Conservation (phyloP, 2,113 vertebrate species). For the Ornithorhynchus anatinus region DNA sequence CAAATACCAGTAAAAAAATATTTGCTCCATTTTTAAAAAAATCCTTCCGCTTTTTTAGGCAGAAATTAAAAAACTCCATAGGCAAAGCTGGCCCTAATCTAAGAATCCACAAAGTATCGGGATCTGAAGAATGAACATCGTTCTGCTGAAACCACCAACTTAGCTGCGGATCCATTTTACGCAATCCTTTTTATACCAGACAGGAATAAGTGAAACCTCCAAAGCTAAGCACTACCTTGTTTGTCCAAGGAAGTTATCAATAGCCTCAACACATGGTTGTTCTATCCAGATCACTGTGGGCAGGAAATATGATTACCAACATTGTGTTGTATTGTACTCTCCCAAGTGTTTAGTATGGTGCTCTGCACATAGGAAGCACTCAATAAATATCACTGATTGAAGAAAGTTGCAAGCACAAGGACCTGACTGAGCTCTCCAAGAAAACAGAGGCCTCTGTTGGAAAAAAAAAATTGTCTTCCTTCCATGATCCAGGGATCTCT, state of each 20-base stretch:
- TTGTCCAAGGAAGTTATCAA: constrained; percentile 42
- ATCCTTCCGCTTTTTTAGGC: too few relatives aligned
- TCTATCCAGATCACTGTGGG: constrained; percentile 52
- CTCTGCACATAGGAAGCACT: too few relatives aligned
- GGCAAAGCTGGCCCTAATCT: too few relatives aligned
- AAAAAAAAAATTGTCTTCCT: constrained; percentile 55
- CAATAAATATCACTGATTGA: too few relatives aligned
- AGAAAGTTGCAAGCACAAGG: constrained; percentile 52
- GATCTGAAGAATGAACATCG: too few relatives aligned
- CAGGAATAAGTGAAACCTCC: constrained; percentile 52
- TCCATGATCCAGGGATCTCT: constrained; percentile 46
- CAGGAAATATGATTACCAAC: too few relatives aligned
- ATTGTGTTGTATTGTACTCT: too few relatives aligned
- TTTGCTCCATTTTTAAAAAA: too few relatives aligned
- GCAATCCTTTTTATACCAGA: constrained; percentile 40
- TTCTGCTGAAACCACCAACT: constrained; percentile 40
- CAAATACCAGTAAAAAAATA: too few relatives aligned
- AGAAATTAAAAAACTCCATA: too few relatives aligned
- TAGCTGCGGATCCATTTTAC: constrained; percentile 25
- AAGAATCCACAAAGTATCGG: too few relatives aligned
- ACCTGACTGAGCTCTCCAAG: constrained; percentile 48
- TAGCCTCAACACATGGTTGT: constrained; percentile 46
- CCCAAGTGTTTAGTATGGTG: too few relatives aligned
- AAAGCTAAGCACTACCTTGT: constrained; percentile 47
- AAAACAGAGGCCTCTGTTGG: constrained; percentile 45